Evolutionary conservation across 23 tunicate species (phyloP).

Genomic region (Diplosoma virens): DNA sequence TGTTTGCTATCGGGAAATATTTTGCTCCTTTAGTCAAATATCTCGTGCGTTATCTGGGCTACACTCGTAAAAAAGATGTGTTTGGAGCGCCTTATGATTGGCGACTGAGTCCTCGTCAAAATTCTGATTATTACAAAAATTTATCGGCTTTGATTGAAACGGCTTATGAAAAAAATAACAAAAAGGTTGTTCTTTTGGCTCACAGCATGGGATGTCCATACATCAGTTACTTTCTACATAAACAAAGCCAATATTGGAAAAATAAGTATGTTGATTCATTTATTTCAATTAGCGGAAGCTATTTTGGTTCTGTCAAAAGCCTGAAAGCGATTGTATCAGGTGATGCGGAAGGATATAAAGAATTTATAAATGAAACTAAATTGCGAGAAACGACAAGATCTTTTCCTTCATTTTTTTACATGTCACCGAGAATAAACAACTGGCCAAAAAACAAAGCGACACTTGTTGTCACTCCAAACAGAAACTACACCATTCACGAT

Average conservation of each 20-base stretch:
- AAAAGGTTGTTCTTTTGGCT: constrained; percentile 75
- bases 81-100: constrained; percentile 94
- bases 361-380: constrained; percentile 39
- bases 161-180: constrained; percentile 50
- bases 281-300: constrained; percentile 66
- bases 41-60: constrained; percentile 43
- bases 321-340: constrained; percentile 77
- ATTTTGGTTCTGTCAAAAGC: constrained; percentile 69
- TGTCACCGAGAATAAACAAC: constrained; percentile 65
- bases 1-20: constrained; percentile 66
- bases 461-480: constrained; percentile 48
- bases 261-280: constrained; percentile 72
- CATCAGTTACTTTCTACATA: constrained; percentile 41
- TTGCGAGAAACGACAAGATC: constrained; percentile 54
- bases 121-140: constrained; percentile 38
- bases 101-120: constrained; percentile 62
- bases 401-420: constrained; percentile 44
- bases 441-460: constrained; percentile 84
- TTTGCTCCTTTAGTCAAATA: constrained; percentile 58
- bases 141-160: constrained; percentile 56
- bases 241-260: constrained; percentile 57
- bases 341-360: constrained; percentile 84
- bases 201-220: constrained; percentile 93
- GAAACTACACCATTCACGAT: constrained; percentile 72
- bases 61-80: constrained; percentile 46